A percentile compares a stretch with the other conserved stretches of the same genome.
These are phyloP conservation scores for Watsonalla cultraria DNA, from an alignment of 2,888 invertebrate species.

Conservation along the genomic window DNA sequence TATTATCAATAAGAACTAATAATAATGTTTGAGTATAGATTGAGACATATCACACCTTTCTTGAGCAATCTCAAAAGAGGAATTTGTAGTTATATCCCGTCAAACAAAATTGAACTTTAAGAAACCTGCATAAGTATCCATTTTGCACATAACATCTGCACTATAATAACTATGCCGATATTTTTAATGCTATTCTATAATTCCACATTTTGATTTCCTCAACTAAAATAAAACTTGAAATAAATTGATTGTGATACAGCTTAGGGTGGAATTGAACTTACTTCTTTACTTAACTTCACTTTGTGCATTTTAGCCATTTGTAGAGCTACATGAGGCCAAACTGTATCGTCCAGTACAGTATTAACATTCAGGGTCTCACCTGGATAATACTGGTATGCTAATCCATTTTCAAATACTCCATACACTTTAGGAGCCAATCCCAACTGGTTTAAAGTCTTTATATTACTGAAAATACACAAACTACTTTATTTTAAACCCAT, in stretches of 20 bases:
- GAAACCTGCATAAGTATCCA: not conserved
- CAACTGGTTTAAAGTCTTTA: slow-evolving; percentile 76
- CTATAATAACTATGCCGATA: no score
- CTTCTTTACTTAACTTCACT: slow-evolving; percentile 59
- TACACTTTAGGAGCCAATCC: slow-evolving; percentile 92
- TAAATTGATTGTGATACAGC: not conserved
- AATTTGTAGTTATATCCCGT: no score
- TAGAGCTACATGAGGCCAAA: slow-evolving; percentile 87
- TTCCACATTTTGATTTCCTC: no score
- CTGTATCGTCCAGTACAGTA: slow-evolving; percentile 80
- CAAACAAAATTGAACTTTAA: no score
- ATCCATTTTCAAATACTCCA: slow-evolving; percentile 95
- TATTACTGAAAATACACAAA: slow-evolving; percentile 48
- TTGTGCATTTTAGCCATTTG: slow-evolving; percentile 92
- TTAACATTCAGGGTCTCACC: slow-evolving; percentile 87
- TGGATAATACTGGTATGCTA: slow-evolving; percentile 92
- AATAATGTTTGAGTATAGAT: no score
- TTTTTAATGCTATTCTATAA: no score
- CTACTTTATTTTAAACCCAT: not conserved
- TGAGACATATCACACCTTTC: no score
- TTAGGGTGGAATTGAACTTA: slow-evolving; percentile 25
- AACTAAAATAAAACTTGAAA: not conserved
- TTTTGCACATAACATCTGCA: not conserved
- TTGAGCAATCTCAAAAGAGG: no score
- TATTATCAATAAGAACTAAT: no score